These are phyloP conservation scores for Scolopax rusticola DNA, from an alignment of 2,797 vertebrate genomes.

Conservation along the genomic window DNA sequence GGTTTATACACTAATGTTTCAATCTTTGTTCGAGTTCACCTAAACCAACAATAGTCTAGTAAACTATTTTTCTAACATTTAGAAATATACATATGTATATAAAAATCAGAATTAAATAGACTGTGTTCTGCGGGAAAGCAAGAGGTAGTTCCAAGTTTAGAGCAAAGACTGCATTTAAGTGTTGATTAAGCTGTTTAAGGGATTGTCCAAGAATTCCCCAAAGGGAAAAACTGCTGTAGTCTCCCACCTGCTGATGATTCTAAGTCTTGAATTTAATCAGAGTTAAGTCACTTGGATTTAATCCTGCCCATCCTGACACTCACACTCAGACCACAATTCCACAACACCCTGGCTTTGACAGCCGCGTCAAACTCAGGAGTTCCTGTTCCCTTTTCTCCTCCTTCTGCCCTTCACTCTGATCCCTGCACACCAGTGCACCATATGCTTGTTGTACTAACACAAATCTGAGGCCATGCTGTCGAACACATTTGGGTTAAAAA, in stretches of 20 bases:
- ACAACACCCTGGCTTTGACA: background rate
- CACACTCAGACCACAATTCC: background rate
- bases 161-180: background rate
- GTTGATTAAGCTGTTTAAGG: background rate
- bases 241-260: background rate
- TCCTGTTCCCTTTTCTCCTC: background rate
- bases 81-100: background rate
- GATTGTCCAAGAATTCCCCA: background rate
- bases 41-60: background rate
- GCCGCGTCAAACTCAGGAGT: background rate
- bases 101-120: background rate
- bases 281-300: slow-evolving; percentile 15
- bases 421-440: fast-evolving
- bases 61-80: background rate
- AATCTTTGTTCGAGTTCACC: background rate
- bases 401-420: background rate
- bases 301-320: background rate
- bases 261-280: background rate
- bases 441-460: background rate
- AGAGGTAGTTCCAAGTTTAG: background rate
- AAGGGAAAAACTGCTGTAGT: background rate
- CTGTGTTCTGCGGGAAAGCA: background rate
- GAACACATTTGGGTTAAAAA: background rate
- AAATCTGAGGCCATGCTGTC: background rate
- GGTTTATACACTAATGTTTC: background rate